phyloP scores from a whole-genome alignment of 2,797 vertebrate species.

The Bradypodion ventrale region DNA sequence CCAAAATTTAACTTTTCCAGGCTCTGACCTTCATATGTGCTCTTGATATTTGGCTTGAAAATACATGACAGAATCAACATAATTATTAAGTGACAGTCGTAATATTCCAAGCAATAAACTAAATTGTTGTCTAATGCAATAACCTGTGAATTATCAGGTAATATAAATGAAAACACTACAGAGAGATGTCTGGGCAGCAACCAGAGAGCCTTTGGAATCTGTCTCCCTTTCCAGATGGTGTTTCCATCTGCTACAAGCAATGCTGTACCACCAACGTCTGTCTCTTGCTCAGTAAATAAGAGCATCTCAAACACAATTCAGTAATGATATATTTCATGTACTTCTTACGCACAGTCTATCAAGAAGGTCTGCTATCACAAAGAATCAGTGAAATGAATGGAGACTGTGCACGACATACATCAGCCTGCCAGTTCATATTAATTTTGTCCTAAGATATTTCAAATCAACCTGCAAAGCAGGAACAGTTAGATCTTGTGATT shows the following conservation, averaged over 20 bases:
- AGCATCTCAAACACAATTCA: conserved; percentile 12
- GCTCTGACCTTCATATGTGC: neutral
- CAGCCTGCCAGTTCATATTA: neutral
- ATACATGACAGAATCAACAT: conserved; percentile 10
- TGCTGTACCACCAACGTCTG: neutral
- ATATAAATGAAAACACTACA: conserved; percentile 13
- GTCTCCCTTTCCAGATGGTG: conserved; percentile 19
- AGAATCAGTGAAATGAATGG: neutral
- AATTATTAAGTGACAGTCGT: neutral
- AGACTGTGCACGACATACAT: neutral
- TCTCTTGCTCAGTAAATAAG: neutral
- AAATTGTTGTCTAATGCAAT: neutral
- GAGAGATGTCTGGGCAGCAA: conserved; percentile 17
- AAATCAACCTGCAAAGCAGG: neutral
- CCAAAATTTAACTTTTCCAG: no score
- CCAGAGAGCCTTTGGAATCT: conserved; percentile 8
- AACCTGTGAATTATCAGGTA: conserved; percentile 22
- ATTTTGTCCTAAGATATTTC: neutral
- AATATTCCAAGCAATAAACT: conserved; percentile 24
- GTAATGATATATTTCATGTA: neutral
- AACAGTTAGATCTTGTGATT: neutral
- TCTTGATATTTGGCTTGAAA: conserved; percentile 26
- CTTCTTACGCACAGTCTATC: neutral
- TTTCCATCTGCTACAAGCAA: neutral
- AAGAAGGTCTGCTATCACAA: neutral